A percentile compares a stretch with the other conserved stretches of the same genome.
These are phyloP conservation scores for Chalcis sispes DNA, from an alignment of 2,888 invertebrate species.

Conservation along the genomic window DNA sequence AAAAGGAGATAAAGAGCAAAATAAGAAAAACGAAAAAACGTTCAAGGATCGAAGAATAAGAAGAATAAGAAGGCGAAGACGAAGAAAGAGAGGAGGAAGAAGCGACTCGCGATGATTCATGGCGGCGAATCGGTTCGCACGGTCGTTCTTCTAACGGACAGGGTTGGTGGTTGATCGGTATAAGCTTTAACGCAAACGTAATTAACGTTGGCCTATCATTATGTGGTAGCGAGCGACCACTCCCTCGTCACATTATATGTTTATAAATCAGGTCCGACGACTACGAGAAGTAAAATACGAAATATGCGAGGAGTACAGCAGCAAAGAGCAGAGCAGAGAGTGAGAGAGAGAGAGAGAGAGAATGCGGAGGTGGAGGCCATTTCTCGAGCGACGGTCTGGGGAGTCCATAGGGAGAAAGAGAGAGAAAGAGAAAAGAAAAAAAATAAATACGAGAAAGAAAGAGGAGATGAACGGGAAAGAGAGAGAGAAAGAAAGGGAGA, in stretches of 20 bases:
- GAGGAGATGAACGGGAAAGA: slow-evolving; percentile 20
- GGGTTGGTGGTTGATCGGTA: slow-evolving; percentile 57
- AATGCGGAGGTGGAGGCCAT: slow-evolving; percentile 11
- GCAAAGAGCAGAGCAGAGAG: too few relatives aligned
- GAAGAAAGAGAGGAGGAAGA: slow-evolving; percentile 17
- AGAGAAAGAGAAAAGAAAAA: slow-evolving; percentile 47
- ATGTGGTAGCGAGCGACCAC: slow-evolving; percentile 76
- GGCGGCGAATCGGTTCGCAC: slow-evolving; percentile 56
- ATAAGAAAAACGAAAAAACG: neutral
- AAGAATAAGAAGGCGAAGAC: neutral
- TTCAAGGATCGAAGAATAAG: neutral
- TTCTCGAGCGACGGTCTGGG: slow-evolving; percentile 20
- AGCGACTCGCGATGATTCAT: slow-evolving; percentile 55
- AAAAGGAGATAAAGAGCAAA: slow-evolving; percentile 11
- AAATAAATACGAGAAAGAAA: slow-evolving; percentile 44
- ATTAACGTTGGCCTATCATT: slow-evolving; percentile 76
- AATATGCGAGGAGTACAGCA: slow-evolving; percentile 55
- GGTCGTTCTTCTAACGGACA: slow-evolving; percentile 32
- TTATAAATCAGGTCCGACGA: slow-evolving; percentile 74
- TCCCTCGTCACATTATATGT: slow-evolving; percentile 77
- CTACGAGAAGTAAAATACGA: slow-evolving; percentile 59
- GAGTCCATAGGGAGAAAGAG: slow-evolving; percentile 27
- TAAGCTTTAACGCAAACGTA: slow-evolving; percentile 73
- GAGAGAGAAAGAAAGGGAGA: slow-evolving; percentile 42
- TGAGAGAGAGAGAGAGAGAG: slow-evolving; percentile 29